Evolutionary conservation across 2,113 vertebrate species (phyloP), one percentile per base, ranked within the genome.

Genomic region (Dicrurus megarhynchus): DNA sequence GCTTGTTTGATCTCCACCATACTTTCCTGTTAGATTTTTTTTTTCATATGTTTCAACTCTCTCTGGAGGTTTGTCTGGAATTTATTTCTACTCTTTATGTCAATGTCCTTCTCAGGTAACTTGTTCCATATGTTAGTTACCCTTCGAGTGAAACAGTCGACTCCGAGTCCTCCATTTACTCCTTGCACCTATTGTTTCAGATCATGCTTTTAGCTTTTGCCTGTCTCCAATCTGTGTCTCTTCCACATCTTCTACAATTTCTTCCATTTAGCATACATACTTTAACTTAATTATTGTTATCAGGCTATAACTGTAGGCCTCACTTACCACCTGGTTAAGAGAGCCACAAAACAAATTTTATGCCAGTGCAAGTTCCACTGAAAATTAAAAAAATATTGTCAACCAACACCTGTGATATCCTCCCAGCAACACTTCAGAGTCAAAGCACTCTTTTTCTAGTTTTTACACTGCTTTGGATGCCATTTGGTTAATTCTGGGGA

Each of bases 1-100:
- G 39, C 30, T 89, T 70, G 65, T 94, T 94, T 97, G 90, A 97
- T 96, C 82, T 94, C 82, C 56, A 60, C 69, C 71, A 90, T 33
- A 84, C 60, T 47, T 82, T 76, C 61, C 70, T 80, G 59, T 7
- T 2, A 23, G 30, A 8, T 1, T 21, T 87, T 39, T 7, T 37
- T 9, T 4, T 10, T 56, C 32, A 10, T 44, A 41, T 59, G 84
- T 85, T 73, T 83, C n/a, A 85, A 63, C 52, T 76, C 30, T 49
- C 63, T 52, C 69, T 6, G 1, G 46, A 68, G 53, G 42, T 60
- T 79, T 70, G 41, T 61, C 84, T 96, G 95, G 91, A 96, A 96
- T 90, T 95, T 55, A 93, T 94, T 96, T 93, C 74, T 88, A 39
- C 33, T 78, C 61, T 84, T 70, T 84, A 69, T 61, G 68, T 73